Base-by-base conservation (phyloP, 2,888 invertebrate genomes). In the Drosophila trichaetosa region DNA sequence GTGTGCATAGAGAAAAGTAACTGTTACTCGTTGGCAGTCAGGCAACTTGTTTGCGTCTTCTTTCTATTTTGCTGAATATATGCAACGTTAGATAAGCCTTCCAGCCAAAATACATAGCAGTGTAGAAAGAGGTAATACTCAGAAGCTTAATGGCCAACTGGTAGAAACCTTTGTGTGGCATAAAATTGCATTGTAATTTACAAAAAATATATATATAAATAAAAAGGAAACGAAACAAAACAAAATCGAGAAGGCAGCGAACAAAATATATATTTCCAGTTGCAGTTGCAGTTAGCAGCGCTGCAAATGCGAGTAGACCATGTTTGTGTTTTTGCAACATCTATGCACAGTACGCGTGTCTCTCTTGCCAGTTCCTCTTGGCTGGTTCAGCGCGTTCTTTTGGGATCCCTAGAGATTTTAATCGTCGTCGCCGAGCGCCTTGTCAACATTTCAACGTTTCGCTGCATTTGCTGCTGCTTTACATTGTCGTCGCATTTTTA, bases 101-200 rank as follows among this genome's bases (percentile, higher is more conserved):
- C 48, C 31, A 65, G 66, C 63, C 69, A 81, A 54, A 69, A 54
- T 66, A 40, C 36, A 61, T 57, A 46, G 54, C 29, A 58, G 58
- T 53, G n/a, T 24, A n/a, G 31, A 21, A 13, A 36, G 7, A 13
- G 18, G 29, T 34, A 36, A 29, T 29, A 33, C n/a, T 21, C 27
- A 34, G 51, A 59, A 61, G 8, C 86, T 89, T 85, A 85, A 89
- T 89, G 87, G 85, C 77, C 70, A 69, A 77, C 66, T 69, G 73
- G 62, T 71, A 76, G 76, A 66, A 59, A 76, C 79, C 84, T 83
- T 87, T 84, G 84, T 84, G 87, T 82, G 87, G 84, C 79, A 87
- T 73, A 89, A 87, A 89, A 84, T 83, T 89, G 85, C 88, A 89
- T 87, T 89, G 90, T 82, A 89, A 85, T 88, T 90, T 90, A 86